These are phyloP conservation scores for Naso thynnoides DNA, from an alignment of 2,797 vertebrate species.

Conservation along the genomic window DNA sequence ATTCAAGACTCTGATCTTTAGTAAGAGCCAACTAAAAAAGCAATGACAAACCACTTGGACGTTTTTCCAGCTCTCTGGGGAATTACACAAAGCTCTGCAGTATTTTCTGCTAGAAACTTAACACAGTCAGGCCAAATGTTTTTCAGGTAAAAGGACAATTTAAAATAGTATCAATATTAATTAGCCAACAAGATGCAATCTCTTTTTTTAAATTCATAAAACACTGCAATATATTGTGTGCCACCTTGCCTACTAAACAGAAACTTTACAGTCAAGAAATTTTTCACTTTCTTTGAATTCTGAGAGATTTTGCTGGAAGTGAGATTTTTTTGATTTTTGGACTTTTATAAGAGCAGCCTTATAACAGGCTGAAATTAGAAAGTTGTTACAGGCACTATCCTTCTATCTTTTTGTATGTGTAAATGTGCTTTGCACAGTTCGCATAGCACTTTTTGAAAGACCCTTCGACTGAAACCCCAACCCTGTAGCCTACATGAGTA, in stretches of 20 bases:
- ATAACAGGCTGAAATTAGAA: conserved; percentile 11
- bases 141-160: conserved; percentile 2
- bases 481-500: conserved; percentile 64
- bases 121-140: conserved; percentile 12
- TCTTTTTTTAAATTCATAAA: neutral
- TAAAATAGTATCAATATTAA: conserved; percentile 7
- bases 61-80: conserved; percentile 40
- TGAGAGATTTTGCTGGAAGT: neutral
- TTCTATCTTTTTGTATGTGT: conserved; percentile 29
- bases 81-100: conserved; percentile 8
- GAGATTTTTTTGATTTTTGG: neutral
- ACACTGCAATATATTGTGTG: neutral
- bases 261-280: neutral
- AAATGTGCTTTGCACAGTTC: conserved; percentile 26
- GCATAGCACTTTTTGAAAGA: conserved; percentile 56
- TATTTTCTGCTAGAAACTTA: conserved; percentile 22
- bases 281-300: neutral
- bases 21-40: conserved; percentile 25
- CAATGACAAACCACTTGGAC: conserved; percentile 35
- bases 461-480: conserved; percentile 61
- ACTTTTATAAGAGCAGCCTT: conserved; percentile 16
- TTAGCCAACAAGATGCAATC: neutral
- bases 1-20: conserved; percentile 32
- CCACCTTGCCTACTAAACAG: neutral
- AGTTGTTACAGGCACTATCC: conserved; percentile 16